Conservation (phyloP, 2,888 invertebrate genomes). For the Ischnura elegans region DNA sequence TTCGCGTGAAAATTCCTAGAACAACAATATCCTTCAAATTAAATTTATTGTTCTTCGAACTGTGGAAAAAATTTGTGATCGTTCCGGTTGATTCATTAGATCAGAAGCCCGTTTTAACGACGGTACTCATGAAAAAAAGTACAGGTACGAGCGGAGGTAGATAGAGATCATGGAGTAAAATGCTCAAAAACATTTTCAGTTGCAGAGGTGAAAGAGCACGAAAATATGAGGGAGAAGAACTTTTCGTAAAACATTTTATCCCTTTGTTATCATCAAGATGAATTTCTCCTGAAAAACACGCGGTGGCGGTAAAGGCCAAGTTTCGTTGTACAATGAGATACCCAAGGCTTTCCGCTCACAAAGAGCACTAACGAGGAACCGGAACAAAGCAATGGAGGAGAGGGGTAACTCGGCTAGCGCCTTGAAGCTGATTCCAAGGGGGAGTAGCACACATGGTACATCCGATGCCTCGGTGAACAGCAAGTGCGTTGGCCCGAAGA, state of each 20-base stretch:
- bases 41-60: neutral
- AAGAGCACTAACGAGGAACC: slow-evolving; percentile 3
- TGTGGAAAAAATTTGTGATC: neutral
- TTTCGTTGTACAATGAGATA: neutral
- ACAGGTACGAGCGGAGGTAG: neutral
- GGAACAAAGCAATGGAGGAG: neutral
- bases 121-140: neutral
- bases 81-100: neutral
- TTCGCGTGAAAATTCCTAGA: neutral
- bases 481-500: neutral
- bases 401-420: slow-evolving; percentile 12
- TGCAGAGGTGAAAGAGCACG: neutral
- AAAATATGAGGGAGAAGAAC: neutral
- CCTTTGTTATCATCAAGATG: slow-evolving; percentile 15
- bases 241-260: neutral
- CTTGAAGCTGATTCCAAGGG: slow-evolving; percentile 8
- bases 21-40: neutral
- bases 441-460: neutral
- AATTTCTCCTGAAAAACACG: slow-evolving; percentile 12
- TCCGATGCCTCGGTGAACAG: neutral
- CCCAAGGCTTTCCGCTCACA: neutral
- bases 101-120: neutral
- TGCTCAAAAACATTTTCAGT: neutral
- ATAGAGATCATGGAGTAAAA: neutral
- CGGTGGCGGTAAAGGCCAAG: slow-evolving; percentile 14